Evolutionary conservation across 2,113 vertebrate genomes (phyloP).

Genomic region (Hemicordylus capensis): DNA sequence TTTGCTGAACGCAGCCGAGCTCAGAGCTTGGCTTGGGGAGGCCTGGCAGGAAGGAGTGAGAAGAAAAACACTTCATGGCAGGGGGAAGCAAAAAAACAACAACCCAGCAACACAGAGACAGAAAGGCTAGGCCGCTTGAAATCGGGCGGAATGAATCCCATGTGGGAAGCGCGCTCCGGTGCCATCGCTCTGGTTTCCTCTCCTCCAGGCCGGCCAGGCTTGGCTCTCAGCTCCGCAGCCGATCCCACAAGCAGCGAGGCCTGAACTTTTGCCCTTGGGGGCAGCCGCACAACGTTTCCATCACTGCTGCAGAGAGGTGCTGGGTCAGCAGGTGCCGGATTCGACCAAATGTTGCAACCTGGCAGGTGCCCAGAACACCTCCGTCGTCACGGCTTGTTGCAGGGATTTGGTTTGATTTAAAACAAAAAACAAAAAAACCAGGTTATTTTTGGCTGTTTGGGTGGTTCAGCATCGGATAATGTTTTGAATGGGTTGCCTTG

Average conservation of each 20-base stretch:
- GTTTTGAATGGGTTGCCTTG: background rate
- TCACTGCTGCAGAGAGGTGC: background rate
- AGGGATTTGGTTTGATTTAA: background rate
- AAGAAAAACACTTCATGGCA: conserved; percentile 68
- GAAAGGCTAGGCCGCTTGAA: conserved; percentile 64
- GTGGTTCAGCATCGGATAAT: background rate
- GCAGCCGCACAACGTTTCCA: conserved; percentile 33
- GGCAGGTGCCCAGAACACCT: background rate
- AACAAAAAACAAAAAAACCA: too few relatives aligned
- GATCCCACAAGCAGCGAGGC: conserved; percentile 57
- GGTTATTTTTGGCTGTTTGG: background rate
- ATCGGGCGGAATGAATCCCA: conserved; percentile 46
- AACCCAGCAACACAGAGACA: conserved; percentile 63
- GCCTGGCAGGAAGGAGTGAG: conserved; percentile 54
- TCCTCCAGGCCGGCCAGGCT: conserved; percentile 64
- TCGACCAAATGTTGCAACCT: conserved; percentile 3
- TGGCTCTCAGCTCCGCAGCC: conserved; percentile 49
- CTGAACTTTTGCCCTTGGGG: conserved; percentile 68
- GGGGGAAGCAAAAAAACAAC: background rate
- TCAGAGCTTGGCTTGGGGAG: conserved; percentile 35
- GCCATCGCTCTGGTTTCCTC: conserved; percentile 63
- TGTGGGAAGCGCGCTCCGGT: conserved; percentile 54
- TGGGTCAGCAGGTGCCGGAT: conserved; percentile 44
- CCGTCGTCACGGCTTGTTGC: background rate
- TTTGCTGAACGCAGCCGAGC: conserved; percentile 48